Base-by-base conservation (phyloP, 2,113 vertebrate species). In the Xenopus borealis region DNA sequence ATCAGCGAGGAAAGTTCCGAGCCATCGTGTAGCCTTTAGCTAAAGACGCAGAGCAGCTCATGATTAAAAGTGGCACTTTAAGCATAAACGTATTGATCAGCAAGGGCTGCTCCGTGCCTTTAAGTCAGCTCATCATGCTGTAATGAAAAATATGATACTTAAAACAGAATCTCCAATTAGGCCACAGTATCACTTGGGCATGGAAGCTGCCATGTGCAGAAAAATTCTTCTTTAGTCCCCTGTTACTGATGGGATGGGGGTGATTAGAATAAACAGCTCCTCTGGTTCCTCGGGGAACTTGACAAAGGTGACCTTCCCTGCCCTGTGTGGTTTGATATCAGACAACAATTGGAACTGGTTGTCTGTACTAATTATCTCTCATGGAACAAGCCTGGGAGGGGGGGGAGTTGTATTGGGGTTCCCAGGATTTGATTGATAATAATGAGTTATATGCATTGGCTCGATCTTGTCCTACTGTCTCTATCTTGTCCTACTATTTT, bases 1-100 rank as follows among this genome's bases (percentile, higher is more conserved):
- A 65, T 82, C 84, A 78, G 58, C 47, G 0, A 27, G 59, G 75
- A 81, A 0, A 18, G 80, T 71, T 70, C 61, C 55, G 52, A 78
- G 20, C 62, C 23, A 27, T 2, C 23, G 3, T 27, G 78, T 76
- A 79, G 80, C 73, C 81, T 62, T 80, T 53, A 71, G 76, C 84
- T 71, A 59, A 17, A 72, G 78, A 63, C 71, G 63, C 83, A 79
- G 71, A 80, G 81, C 19, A 44, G 12, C 71, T 75, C 81, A 65
- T 71, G 80, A 80, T 65, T 79, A 81, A 80, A 40, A 63, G 57
- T 44, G 53, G 13, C 27, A 75, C 72, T 17, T 79, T 67, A 76
- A 83, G 19, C 69, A 73, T 72, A 46, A 62, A 70, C 13, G 78
- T 61, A 75, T 75, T 69, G 72, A 75, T 75, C 72, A 61, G 65